Evolutionary conservation across 2,113 vertebrate species (phyloP), one percentile per base, ranked within the genome.

Genomic region (Ochotona princeps): DNA sequence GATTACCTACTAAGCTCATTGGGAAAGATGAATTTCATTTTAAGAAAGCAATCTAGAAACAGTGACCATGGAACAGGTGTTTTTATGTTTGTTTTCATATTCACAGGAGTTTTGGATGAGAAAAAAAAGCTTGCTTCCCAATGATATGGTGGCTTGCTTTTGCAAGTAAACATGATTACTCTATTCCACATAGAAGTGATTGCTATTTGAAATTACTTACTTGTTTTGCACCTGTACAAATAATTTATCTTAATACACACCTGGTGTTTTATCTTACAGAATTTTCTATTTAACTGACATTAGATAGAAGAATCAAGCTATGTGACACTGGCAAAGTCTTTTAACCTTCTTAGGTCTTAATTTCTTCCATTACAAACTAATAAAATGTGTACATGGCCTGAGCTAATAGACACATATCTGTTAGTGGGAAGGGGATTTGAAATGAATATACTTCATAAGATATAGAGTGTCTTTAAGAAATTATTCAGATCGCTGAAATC

Each of bases 11-110:
- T 87, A 28, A 90, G 35, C 66, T 92, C 74, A 79, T 30, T 90
- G 87, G 51, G 32, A 63, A 95, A 89, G 49, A 85, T 57, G 12
- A 25, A 75, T 73, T 92, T 90, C 38, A 44, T 93, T 96, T 93
- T 75, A 89, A 88, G 76, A 83, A 90, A 38, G 7, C 28, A 85
- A 28, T 79, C 10, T 80, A 73, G 67, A 92, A 95, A 51, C 69
- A 75, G 51, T 85, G 85, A 72, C 87, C 76, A 90, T 30, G 79
- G 15, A 93, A 28, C 51, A 88, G 69, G 57, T 79, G n/a, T 80
- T 93, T 93, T 89, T 26, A 12, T 69, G 21, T 91, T 93, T 85
- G 60, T 74, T 91, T 91, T 67, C 49, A 35, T 82, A 51, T 13
- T 87, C 82, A 35, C 0, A 18, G 12, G 17, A 92, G 17, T 73